A percentile compares a stretch with the other conserved stretches of the same genome.
phyloP scores from a whole-genome alignment of 2,888 invertebrate species.

The Cremastinae sp. region DNA sequence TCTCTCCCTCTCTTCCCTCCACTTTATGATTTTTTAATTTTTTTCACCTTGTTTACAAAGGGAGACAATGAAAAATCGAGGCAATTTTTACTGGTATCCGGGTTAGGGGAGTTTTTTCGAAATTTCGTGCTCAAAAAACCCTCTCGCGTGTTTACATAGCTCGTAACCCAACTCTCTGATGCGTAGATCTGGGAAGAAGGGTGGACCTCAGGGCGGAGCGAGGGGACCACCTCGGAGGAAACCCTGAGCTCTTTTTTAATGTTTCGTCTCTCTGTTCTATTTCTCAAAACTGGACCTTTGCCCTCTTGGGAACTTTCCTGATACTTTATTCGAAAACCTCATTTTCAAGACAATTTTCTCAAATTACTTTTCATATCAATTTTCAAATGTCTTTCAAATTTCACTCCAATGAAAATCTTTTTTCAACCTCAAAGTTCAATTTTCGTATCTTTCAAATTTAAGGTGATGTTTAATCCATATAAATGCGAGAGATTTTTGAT shows the following conservation, averaged over 20 bases:
- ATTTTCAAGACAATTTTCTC: not conserved
- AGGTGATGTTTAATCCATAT: too few species aligned
- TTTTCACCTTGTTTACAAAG: not conserved
- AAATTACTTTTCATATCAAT: not conserved
- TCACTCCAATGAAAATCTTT: too few species aligned
- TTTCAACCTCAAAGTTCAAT: too few species aligned
- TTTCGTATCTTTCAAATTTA: too few species aligned
- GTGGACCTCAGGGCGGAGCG: slow-evolving; percentile 27
- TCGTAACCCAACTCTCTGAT: slow-evolving; percentile 18
- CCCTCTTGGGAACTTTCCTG: slow-evolving; percentile 18
- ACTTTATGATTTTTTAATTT: not conserved
- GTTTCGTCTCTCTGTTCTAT: slow-evolving; percentile 25
- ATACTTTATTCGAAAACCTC: not conserved
- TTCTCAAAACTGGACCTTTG: slow-evolving; percentile 38
- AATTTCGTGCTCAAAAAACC: not conserved
- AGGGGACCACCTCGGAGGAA: slow-evolving; percentile 25
- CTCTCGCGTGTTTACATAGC: slow-evolving; percentile 43
- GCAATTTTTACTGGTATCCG: slow-evolving; percentile 39
- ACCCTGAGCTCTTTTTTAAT: slow-evolving; percentile 1
- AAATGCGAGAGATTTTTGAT: too few species aligned
- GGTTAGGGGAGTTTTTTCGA: not conserved
- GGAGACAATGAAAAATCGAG: not conserved
- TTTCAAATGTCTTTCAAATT: too few species aligned
- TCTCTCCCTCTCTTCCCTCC: not conserved
- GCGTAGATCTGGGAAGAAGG: slow-evolving; percentile 31